A percentile compares a stretch with the other conserved stretches of the same genome.
Conservation (phyloP, 2,888 invertebrate genomes). For the Machimus rusticus region DNA sequence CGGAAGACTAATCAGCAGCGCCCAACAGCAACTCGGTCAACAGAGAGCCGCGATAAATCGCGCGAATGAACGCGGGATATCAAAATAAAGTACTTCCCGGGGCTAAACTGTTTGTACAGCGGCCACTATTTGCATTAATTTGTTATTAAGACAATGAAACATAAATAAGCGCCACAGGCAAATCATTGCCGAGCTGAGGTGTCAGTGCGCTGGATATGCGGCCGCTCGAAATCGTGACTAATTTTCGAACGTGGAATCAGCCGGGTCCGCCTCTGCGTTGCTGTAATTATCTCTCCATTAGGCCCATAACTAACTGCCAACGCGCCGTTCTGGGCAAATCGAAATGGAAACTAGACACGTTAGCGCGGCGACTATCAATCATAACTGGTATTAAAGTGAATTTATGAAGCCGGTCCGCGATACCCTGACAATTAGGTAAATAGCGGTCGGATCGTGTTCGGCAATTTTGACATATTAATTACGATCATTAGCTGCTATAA, state of each 20-base stretch:
- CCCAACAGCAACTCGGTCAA: neutral
- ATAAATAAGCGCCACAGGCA: constrained; percentile 18
- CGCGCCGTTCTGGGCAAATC: constrained; percentile 26
- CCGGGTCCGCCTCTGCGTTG: constrained; percentile 10
- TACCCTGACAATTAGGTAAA: constrained; percentile 39
- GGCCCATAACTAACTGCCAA: constrained; percentile 31
- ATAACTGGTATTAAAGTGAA: constrained; percentile 33
- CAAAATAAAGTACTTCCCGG: constrained; percentile 19
- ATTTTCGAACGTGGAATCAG: neutral
- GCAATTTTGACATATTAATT: constrained; percentile 52
- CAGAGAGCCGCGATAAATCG: neutral
- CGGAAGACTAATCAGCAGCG: neutral
- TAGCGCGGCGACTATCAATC: constrained; percentile 32
- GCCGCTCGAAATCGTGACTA: constrained; percentile 31
- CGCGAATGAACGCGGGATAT: neutral
- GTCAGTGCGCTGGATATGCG: neutral
- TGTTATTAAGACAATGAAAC: constrained; percentile 33
- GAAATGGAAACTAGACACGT: constrained; percentile 42
- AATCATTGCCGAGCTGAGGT: constrained; percentile 14
- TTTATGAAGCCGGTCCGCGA: neutral
- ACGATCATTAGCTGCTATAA: constrained; percentile 52
- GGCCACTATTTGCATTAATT: constrained; percentile 25
- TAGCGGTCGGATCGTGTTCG: constrained; percentile 48
- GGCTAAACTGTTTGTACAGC: neutral
- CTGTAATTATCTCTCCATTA: constrained; percentile 41